Conservation (phyloP, 2,888 invertebrate genomes). For the Rhimphoctona megacephalus region DNA sequence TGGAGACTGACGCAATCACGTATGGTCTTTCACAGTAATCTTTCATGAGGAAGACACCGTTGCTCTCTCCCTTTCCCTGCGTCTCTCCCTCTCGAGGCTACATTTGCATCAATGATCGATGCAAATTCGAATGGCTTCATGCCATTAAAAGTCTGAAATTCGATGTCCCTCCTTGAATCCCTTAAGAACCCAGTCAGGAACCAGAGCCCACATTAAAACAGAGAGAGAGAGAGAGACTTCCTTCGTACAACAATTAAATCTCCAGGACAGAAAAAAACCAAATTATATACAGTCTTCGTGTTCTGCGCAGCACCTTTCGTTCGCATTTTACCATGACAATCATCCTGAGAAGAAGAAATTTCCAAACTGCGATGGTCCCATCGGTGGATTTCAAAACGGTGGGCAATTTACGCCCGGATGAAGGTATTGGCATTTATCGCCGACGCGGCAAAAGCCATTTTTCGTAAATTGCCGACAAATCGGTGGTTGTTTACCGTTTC, state of each 20-base stretch:
- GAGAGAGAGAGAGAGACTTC: background rate
- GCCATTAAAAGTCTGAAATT: slow-evolving; percentile 51
- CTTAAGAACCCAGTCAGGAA: background rate
- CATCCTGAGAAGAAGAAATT: slow-evolving; percentile 49
- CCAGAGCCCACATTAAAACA: background rate
- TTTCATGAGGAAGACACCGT: slow-evolving; percentile 47
- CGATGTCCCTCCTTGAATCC: background rate
- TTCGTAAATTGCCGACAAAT: slow-evolving; percentile 92
- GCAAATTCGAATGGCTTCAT: slow-evolving; percentile 65
- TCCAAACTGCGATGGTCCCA: slow-evolving; percentile 40
- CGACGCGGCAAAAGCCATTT: slow-evolving; percentile 92
- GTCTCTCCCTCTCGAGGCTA: background rate
- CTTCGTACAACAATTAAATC: background rate
- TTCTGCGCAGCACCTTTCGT: slow-evolving; percentile 11
- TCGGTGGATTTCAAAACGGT: slow-evolving; percentile 77
- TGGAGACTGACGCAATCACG: slow-evolving; percentile 25
- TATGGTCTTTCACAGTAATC: background rate
- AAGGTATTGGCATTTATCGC: slow-evolving; percentile 93
- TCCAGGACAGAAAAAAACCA: background rate
- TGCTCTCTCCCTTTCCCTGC: slow-evolving; percentile 10
- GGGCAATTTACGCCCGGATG: slow-evolving; percentile 91
- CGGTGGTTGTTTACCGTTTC: slow-evolving; percentile 81
- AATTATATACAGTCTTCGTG: slow-evolving; percentile 12
- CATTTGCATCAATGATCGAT: background rate
- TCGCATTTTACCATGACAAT: background rate